Conservation (phyloP, 2,888 invertebrate genomes). For the Ennomos quercinarius region DNA sequence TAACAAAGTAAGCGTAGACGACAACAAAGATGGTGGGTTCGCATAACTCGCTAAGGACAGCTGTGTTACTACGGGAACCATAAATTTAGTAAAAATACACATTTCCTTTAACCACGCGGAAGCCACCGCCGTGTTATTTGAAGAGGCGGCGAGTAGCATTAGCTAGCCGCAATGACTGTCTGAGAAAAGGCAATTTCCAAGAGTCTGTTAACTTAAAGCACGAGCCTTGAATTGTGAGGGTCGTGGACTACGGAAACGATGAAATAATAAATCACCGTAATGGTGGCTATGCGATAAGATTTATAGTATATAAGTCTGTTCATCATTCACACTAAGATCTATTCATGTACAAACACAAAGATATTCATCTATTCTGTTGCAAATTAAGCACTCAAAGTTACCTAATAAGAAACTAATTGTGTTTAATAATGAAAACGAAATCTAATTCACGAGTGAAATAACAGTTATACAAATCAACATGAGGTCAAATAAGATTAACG, state of each 20-base stretch:
- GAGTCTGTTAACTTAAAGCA: slow-evolving; percentile 71
- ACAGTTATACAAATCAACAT: slow-evolving; percentile 37
- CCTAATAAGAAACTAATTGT: neutral
- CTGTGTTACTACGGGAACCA: slow-evolving; percentile 59
- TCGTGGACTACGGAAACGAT: slow-evolving; percentile 69
- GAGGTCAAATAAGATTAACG: slow-evolving; percentile 59
- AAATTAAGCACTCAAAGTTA: slow-evolving; percentile 3
- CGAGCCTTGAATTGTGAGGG: slow-evolving; percentile 68
- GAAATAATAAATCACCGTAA: slow-evolving; percentile 75
- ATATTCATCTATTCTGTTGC: neutral
- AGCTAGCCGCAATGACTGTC: slow-evolving; percentile 73
- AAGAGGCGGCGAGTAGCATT: slow-evolving; percentile 65
- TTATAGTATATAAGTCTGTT: slow-evolving; percentile 45
- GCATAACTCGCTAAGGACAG: slow-evolving; percentile 62
- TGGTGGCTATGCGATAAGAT: slow-evolving; percentile 54
- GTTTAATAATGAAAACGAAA: slow-evolving; percentile 9
- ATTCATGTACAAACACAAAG: neutral
- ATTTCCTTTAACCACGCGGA: slow-evolving; percentile 75
- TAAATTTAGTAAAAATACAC: slow-evolving; percentile 79
- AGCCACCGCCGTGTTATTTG: slow-evolving; percentile 74
- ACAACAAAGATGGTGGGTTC: slow-evolving; percentile 44
- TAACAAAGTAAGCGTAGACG: slow-evolving; percentile 40
- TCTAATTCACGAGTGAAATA: slow-evolving; percentile 13
- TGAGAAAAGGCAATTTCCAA: slow-evolving; percentile 77
- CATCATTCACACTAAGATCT: slow-evolving; percentile 9